Percentiles rank a stretch among this genome's conserved stretches.
phyloP scores from a whole-genome alignment of 1,140 invertebrate species.

The Drosophila melanogaster region DNA sequence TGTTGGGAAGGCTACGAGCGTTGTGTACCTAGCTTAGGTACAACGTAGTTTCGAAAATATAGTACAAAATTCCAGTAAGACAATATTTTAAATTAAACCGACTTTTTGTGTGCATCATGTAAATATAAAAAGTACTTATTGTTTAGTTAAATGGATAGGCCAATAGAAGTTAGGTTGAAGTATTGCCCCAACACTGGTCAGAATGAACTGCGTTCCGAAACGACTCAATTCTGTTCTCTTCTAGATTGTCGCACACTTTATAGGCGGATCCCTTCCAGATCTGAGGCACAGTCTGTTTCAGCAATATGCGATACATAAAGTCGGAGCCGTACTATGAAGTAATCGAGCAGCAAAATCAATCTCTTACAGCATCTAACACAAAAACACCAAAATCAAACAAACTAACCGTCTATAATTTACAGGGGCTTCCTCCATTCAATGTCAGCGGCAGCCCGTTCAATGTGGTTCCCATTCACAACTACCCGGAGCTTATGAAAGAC shows the following conservation, averaged over 20 bases:
- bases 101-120: too few relatives aligned
- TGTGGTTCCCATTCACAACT: constrained; percentile 88
- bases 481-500: constrained; percentile 87
- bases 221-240: constrained; percentile 65
- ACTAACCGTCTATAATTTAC: constrained; percentile 40
- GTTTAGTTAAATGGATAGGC: too few relatives aligned
- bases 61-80: neutral
- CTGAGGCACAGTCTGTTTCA: constrained; percentile 50
- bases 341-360: constrained; percentile 27
- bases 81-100: too few relatives aligned
- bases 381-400: neutral
- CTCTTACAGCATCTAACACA: neutral
- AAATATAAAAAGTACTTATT: neutral
- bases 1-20: constrained; percentile 2
- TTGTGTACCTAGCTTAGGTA: neutral
- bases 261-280: constrained; percentile 52
- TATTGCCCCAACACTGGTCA: constrained; percentile 4
- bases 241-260: constrained; percentile 66
- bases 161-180: too few relatives aligned
- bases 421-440: constrained; percentile 84
- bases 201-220: constrained; percentile 36
- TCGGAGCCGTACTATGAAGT: constrained; percentile 84
- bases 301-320: constrained; percentile 81
- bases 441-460: constrained; percentile 83
- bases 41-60: neutral